Evolutionary conservation across 2,888 invertebrate genomes (phyloP).

Genomic region (Dolichopus griseipennis): DNA sequence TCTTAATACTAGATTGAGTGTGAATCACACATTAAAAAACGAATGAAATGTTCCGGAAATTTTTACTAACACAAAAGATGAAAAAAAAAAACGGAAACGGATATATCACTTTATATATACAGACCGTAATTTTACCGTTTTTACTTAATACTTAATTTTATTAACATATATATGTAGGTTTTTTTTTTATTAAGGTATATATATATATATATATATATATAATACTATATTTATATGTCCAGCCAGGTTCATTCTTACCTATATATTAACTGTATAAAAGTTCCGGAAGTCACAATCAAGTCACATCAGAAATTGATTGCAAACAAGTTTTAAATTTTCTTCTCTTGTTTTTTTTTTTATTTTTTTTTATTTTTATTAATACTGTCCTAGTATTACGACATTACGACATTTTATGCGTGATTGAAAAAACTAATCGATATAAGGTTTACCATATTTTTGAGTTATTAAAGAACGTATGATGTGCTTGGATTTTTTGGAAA

Average conservation of each 20-base stretch:
- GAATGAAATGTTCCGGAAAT: not conserved
- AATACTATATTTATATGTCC: not conserved
- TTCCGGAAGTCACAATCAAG: not conserved
- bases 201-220: not conserved
- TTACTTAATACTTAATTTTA: not conserved
- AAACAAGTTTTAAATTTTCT: not conserved
- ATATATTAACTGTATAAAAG: not conserved
- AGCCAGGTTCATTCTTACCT: not conserved
- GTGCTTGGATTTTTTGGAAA: no score
- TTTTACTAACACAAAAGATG: not conserved
- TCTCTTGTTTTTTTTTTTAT: no score
- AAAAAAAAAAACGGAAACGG: not conserved
- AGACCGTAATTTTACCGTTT: conserved; percentile 1
- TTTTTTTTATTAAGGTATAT: no score
- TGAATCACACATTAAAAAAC: not conserved
- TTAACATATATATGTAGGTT: not conserved
- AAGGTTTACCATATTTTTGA: not conserved
- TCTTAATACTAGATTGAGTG: not conserved
- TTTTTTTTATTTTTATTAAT: no score
- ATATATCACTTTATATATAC: not conserved
- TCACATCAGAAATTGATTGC: not conserved
- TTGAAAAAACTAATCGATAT: not conserved
- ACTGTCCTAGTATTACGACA: no score
- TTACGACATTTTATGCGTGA: not conserved
- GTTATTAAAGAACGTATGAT: no score